Conservation (phyloP, 1,140 invertebrate genomes). For the Helicorthomorpha holstii region DNA sequence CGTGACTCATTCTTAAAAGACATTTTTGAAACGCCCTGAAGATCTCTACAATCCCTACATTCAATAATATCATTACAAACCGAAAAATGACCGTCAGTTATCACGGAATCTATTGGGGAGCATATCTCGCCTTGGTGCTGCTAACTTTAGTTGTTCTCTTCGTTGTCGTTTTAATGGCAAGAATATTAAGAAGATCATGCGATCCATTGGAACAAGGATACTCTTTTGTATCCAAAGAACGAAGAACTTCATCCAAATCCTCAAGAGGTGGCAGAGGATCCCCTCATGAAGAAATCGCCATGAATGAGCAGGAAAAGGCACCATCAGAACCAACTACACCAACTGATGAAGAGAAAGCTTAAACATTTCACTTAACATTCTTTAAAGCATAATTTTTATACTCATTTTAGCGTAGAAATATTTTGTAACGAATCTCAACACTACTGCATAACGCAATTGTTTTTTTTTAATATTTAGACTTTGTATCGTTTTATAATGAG, state of each 20-base stretch:
- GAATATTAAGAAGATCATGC: neutral
- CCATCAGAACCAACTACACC: neutral
- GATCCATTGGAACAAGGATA: neutral
- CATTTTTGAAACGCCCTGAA: no score
- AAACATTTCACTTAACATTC: neutral
- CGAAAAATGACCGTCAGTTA: neutral
- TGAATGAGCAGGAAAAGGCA: conserved; percentile 4
- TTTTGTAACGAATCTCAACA: no score
- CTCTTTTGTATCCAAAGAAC: neutral
- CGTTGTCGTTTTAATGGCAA: neutral
- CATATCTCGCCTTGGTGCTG: neutral
- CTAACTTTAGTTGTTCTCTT: neutral
- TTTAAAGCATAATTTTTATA: neutral
- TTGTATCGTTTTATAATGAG: no score
- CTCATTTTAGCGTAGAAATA: neutral
- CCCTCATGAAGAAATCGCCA: neutral
- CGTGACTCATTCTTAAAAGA: no score
- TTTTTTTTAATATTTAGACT: no score
- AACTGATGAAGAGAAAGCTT: no score
- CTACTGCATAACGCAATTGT: no score
- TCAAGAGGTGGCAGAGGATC: neutral
- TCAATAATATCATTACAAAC: no score
- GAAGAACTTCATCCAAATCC: neutral
- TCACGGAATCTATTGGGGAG: neutral
- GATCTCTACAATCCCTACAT: no score